Evolutionary conservation across 2,113 vertebrate genomes (phyloP), one percentile per base, ranked within the genome.

Genomic region (Epinephelus cyanopodus): DNA sequence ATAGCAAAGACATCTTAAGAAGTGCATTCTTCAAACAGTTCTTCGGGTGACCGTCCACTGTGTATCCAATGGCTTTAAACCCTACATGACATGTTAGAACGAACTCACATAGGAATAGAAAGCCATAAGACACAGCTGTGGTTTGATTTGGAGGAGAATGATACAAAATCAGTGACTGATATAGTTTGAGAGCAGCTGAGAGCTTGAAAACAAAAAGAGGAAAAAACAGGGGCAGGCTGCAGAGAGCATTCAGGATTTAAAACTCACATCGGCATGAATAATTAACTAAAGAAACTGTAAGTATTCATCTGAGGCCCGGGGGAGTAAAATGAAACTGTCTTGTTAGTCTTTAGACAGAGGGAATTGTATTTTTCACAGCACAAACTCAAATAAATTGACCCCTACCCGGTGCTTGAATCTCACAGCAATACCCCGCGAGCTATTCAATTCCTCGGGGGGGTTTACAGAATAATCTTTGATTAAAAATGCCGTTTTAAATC

Each of bases 91-190:
- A 93, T 95, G 68, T 92, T 93, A 94, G 95, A 95, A 94, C 95
- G 73, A 95, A 96, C 96, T 99, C 98, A 99, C 98, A 98, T 99
- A 99, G 98, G 98, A 99, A 99, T 99, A 99, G 98, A 99, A 99
- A 99, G 98, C 98, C 98, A 99, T 99, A 99, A 92, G 94, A 96
- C 97, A 95, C 97, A 97, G 93, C 89, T 95, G 96, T 95, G 95
- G 96, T 91, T 90, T 76, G 42, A 81, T 73, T 65, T 82, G 47
- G 60, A 75, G 62, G 56, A 50, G 37, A 56, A 62, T 23, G 37
- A 77, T 37, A 53, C 25, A 67, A 82, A 74, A 81, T 45, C 56
- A 50, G 23, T 29, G 18, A 39, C 54, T 6, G 62, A 64, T 67
- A 58, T 56, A 61, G 53, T 71, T 23, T 64, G 79, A 83, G 57